Evolutionary conservation across 2,797 vertebrate species (phyloP).

Genomic region (Oreortyx pictus): DNA sequence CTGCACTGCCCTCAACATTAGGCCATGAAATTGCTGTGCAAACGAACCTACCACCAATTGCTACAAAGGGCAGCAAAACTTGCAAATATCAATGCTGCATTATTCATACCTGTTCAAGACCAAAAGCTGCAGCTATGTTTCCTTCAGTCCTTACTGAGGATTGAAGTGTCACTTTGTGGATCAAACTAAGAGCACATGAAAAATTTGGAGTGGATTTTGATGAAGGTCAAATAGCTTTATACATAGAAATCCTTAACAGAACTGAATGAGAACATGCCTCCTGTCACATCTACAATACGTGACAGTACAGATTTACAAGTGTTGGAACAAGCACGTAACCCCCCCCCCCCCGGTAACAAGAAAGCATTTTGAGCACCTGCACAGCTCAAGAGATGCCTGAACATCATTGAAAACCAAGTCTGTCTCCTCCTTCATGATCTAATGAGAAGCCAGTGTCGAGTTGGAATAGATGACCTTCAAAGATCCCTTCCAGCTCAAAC

Average conservation of each 20-base stretch:
- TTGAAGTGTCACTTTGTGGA: neutral
- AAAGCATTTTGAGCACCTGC: neutral
- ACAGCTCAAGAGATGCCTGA: neutral
- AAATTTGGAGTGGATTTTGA: neutral
- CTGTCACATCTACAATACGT: neutral
- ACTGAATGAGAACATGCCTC: rapidly evolving
- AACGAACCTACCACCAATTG: neutral
- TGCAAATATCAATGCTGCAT: neutral
- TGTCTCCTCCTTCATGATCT: neutral
- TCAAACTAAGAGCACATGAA: neutral
- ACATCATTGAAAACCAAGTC: neutral
- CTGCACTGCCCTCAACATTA: neutral
- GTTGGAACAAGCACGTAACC: neutral
- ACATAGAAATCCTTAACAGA: neutral
- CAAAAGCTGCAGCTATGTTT: neutral
- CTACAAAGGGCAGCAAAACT: neutral
- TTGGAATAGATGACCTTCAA: too few species aligned
- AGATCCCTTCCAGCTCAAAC: too few species aligned
- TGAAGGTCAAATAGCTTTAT: neutral
- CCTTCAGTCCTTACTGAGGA: neutral
- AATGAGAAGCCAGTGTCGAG: neutral
- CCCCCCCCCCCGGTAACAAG: neutral
- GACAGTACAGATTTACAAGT: neutral
- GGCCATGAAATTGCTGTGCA: neutral
- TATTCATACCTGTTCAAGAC: neutral